Evolutionary conservation across 2,888 invertebrate species (phyloP), one percentile per base, ranked within the genome.

Genomic region (Lumbricus terrestris): DNA sequence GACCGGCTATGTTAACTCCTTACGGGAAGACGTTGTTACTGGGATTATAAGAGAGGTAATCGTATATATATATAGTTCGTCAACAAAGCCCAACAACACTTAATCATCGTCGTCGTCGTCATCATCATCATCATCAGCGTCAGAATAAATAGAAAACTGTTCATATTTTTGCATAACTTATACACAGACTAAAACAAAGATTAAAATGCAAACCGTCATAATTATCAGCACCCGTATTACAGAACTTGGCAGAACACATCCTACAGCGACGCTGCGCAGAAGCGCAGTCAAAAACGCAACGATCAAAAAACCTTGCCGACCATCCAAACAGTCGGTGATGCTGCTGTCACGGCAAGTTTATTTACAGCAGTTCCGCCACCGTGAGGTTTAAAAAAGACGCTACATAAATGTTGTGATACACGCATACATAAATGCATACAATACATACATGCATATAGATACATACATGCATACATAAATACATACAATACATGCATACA

Each of bases 1-100:
- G 69, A 69, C n/a, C 29, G 69, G 69, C 69, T 69, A 69, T n/a
- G 13, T 47, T n/a, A 69, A 69, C 69, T 69, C 69, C n/a, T 69
- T n/a, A 69, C 69, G 69, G 69, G 69, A 69, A 69, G 69, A 69
- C 69, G n/a, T 69, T 69, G n/a, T 69, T 69, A 69, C 69, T 69
- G 69, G 69, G 69, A 69, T 69, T 69, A 69, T 69, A 69, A n/a
- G n/a, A n/a, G 69, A 69, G 69, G 69, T 69, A 69, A 69, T 69
- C 69, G 8, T 47, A 47, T 40, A 69, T 69, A 69, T 47, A 47
- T 40, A 69, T 69, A 69, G 69, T 69, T 69, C 47, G 47, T 69
- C 8, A 69, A 69, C 69, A 69, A 69, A 69, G 69, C 69, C 69
- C 69, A 69, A 69, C 69, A 69, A 69, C 69, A 69, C 69, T 8